Evolutionary conservation across 2,113 vertebrate genomes (phyloP).

Genomic region (Zosterops borbonicus): DNA sequence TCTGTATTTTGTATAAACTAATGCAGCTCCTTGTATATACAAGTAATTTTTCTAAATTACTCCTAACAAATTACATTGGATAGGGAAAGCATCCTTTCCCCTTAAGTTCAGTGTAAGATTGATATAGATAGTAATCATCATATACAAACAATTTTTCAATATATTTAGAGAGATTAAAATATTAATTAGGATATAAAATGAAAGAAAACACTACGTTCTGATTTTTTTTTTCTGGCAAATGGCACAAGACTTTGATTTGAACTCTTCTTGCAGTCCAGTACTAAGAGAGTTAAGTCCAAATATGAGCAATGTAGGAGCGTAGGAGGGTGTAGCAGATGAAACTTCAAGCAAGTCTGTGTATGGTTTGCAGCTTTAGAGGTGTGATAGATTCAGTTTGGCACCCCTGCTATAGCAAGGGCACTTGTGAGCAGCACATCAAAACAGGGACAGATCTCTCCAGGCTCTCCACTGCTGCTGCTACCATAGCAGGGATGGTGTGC

Average conservation of each 20-base stretch:
- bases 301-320: not conserved
- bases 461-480: not conserved
- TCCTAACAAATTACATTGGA: not conserved
- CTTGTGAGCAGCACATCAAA: not conserved
- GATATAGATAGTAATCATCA: not conserved
- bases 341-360: not conserved
- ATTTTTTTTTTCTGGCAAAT: not conserved
- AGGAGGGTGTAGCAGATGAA: not conserved
- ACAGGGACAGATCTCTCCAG: not conserved
- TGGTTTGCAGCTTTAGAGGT: constrained; percentile 1
- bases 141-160: not conserved
- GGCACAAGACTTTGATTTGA: not conserved
- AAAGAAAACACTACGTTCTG: not conserved
- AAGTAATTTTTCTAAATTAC: not conserved
- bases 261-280: not conserved
- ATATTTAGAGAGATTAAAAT: not conserved
- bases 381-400: not conserved
- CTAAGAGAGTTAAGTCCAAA: not conserved
- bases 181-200: not conserved
- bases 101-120: not conserved
- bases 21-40: not conserved
- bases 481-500: not conserved
- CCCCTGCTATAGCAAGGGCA: not conserved
- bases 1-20: not conserved
- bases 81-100: not conserved